These are phyloP conservation scores for Rana temporaria DNA, from an alignment of 2,113 vertebrate species.

Conservation along the genomic window DNA sequence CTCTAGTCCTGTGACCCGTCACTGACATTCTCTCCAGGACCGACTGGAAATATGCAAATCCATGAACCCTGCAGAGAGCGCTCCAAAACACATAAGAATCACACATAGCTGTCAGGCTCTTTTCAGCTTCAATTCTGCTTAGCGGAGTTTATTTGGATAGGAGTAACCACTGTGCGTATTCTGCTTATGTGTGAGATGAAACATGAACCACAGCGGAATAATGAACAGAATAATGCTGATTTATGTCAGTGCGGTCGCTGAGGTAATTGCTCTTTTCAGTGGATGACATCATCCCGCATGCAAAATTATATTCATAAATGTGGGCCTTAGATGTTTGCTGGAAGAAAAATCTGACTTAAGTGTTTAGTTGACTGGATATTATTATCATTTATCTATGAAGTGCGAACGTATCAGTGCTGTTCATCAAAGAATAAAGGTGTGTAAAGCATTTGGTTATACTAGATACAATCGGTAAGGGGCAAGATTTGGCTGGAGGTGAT, in stretches of 20 bases:
- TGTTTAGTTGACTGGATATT: too few relatives aligned
- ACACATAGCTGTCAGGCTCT: background rate
- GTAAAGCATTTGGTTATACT: too few relatives aligned
- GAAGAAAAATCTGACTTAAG: too few relatives aligned
- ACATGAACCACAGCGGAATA: constrained; percentile 21
- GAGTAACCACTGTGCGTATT: constrained; percentile 19
- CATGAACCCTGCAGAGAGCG: background rate
- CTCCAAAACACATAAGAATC: constrained; percentile 6
- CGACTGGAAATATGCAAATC: constrained; percentile 12
- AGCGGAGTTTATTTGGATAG: constrained; percentile 41
- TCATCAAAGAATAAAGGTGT: too few relatives aligned
- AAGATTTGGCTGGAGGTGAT: too few relatives aligned
- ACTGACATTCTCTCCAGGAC: background rate
- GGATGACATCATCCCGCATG: constrained; percentile 11
- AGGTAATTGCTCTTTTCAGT: constrained; percentile 21
- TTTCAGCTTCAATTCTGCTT: constrained; percentile 38
- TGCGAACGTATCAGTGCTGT: too few relatives aligned
- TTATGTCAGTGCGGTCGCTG: constrained; percentile 15
- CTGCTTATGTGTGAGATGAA: constrained; percentile 22
- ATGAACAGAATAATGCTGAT: constrained; percentile 14
- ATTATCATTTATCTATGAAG: too few relatives aligned
- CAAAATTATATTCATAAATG: background rate
- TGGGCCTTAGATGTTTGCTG: too few relatives aligned
- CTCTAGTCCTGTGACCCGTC: background rate
- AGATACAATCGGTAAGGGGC: too few relatives aligned